phyloP scores from a whole-genome alignment of 1,140 invertebrate genomes.

The Drosophila kanapiae region DNA sequence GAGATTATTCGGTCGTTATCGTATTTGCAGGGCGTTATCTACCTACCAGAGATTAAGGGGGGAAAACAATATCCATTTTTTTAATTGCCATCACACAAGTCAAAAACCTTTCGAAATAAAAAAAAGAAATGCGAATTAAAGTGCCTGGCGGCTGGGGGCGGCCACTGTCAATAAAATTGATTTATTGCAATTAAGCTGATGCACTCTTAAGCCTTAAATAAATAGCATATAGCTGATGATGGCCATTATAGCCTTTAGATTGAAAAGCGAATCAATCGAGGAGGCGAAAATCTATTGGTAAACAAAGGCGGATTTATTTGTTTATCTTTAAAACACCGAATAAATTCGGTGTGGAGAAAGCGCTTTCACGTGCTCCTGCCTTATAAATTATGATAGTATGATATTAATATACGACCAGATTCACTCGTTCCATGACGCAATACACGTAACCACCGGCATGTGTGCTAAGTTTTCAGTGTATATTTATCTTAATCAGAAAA shows the following conservation, averaged over 20 bases:
- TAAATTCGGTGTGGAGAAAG: conserved; percentile 7
- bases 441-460: conserved; percentile 2
- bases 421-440: conserved; percentile 29
- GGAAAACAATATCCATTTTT: conserved; percentile 8
- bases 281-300: conserved; percentile 17
- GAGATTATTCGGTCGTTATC: conserved; percentile 24
- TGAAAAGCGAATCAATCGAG: conserved; percentile 10
- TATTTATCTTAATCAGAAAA: conserved; percentile 50
- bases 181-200: conserved; percentile 29
- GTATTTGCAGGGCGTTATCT: conserved; percentile 12
- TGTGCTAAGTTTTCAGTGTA: conserved; percentile 26
- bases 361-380: conserved; percentile 1
- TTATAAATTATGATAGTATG: conserved; percentile 17
- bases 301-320: conserved; percentile 26
- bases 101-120: conserved; percentile 26
- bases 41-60: neutral
- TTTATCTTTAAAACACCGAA: conserved; percentile 14
- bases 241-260: conserved; percentile 9
- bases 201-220: conserved; percentile 27
- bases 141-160: neutral
- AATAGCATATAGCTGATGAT: conserved; percentile 17
- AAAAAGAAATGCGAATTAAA: conserved; percentile 2
- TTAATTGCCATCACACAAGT: conserved; percentile 30
- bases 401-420: conserved; percentile 22
- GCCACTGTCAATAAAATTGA: conserved; percentile 22